phyloP scores from a whole-genome alignment of 2,888 invertebrate genomes.

The Lottia gigantea region DNA sequence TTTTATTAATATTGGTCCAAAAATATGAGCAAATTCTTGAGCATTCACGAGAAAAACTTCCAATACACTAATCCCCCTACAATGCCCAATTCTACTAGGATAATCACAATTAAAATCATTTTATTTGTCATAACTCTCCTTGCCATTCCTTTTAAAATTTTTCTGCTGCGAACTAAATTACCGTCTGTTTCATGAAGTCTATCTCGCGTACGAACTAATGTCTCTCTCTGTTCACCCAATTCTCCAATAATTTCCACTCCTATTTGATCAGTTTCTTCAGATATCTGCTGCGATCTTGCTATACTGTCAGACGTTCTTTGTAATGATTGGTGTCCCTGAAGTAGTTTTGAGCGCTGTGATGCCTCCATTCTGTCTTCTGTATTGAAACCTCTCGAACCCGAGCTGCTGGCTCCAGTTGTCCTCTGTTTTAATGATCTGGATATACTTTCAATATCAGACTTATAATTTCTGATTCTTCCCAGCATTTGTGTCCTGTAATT shows the following conservation, averaged over 20 bases:
- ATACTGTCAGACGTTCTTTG: constrained; percentile 63
- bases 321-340: constrained; percentile 64
- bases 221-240: constrained; percentile 80
- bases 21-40: not conserved
- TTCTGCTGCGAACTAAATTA: constrained; percentile 76
- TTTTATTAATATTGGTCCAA: too few relatives aligned
- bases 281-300: constrained; percentile 78
- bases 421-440: constrained; percentile 39
- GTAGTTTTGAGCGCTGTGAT: constrained; percentile 57
- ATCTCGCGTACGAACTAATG: constrained; percentile 74
- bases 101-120: constrained; percentile 79
- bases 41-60: constrained; percentile 70
- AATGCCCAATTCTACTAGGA: constrained; percentile 78
- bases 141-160: constrained; percentile 77
- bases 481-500: constrained; percentile 62
- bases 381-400: constrained; percentile 57
- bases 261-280: constrained; percentile 83
- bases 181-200: constrained; percentile 80
- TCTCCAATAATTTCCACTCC: constrained; percentile 83
- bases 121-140: constrained; percentile 81
- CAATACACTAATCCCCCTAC: constrained; percentile 75
- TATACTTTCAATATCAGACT: constrained; percentile 50
- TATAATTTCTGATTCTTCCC: constrained; percentile 52
- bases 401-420: constrained; percentile 31
- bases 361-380: constrained; percentile 55